Conservation (phyloP, 2,888 invertebrate species). For the Oscheius sp. region DNA sequence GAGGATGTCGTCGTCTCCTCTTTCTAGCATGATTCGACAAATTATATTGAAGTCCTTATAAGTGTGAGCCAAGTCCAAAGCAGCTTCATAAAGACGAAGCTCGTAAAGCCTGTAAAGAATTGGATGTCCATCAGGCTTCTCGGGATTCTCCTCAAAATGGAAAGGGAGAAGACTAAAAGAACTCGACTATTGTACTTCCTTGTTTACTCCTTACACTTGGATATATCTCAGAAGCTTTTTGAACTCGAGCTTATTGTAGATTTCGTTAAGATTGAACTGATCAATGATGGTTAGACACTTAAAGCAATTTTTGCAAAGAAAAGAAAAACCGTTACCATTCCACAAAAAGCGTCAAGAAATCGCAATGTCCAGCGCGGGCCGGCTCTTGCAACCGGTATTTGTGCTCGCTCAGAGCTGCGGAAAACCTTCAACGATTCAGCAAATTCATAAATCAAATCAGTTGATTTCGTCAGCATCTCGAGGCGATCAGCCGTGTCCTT, state of each 20-base stretch:
- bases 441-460: not conserved
- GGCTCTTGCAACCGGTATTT: not conserved
- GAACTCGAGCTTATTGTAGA: too few species aligned
- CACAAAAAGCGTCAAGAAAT: not conserved
- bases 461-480: not conserved
- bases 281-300: not conserved
- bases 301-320: too few species aligned
- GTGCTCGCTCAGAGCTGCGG: not conserved
- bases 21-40: conserved; percentile 7
- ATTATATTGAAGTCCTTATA: conserved; percentile 27
- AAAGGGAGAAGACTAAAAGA: conserved; percentile 14
- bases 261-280: too few species aligned
- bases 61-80: conserved; percentile 13
- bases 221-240: too few species aligned
- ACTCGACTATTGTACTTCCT: too few species aligned
- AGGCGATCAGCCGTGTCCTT: not conserved
- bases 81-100: not conserved
- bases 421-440: not conserved
- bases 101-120: conserved; percentile 7
- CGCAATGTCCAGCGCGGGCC: not conserved
- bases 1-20: not conserved
- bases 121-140: conserved; percentile 15
- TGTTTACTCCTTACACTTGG: too few species aligned
- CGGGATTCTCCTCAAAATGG: conserved; percentile 1
- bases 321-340: too few species aligned